phyloP scores from a whole-genome alignment of 2,113 vertebrate genomes.

The Megalops atlanticus region DNA sequence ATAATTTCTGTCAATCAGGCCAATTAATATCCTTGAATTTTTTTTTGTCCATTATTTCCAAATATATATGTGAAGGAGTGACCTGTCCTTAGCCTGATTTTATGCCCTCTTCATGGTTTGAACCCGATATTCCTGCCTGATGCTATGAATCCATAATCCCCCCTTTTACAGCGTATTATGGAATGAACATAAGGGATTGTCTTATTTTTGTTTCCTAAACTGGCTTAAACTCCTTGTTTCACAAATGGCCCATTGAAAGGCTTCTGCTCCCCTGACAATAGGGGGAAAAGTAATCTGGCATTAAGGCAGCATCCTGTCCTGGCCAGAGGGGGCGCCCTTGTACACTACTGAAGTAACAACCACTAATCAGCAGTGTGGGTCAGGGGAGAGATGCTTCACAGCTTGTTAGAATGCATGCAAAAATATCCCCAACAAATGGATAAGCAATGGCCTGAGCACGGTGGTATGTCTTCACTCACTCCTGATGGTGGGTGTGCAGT shows the following conservation, averaged over 20 bases:
- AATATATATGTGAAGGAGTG: too few relatives aligned
- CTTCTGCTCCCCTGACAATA: slow-evolving; percentile 41
- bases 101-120: not conserved
- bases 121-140: slow-evolving; percentile 54
- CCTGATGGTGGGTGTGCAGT: not conserved
- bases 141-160: slow-evolving; percentile 66
- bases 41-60: not conserved
- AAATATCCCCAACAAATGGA: too few relatives aligned
- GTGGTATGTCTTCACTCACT: not conserved
- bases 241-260: slow-evolving; percentile 61
- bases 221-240: slow-evolving; percentile 69
- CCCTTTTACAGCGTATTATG: slow-evolving; percentile 67
- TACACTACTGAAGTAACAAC: too few relatives aligned
- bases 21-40: not conserved
- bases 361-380: too few relatives aligned
- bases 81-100: too few relatives aligned
- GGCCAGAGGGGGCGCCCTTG: not conserved
- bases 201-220: slow-evolving; percentile 71
- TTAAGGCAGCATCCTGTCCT: slow-evolving; percentile 47
- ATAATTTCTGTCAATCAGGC: slow-evolving; percentile 7
- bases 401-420: too few relatives aligned
- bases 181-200: slow-evolving; percentile 68
- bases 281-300: slow-evolving; percentile 36
- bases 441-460: too few relatives aligned
- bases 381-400: too few relatives aligned